phyloP scores from a whole-genome alignment of 2,113 vertebrate species.

The Ptilorrhoa leucosticta region DNA sequence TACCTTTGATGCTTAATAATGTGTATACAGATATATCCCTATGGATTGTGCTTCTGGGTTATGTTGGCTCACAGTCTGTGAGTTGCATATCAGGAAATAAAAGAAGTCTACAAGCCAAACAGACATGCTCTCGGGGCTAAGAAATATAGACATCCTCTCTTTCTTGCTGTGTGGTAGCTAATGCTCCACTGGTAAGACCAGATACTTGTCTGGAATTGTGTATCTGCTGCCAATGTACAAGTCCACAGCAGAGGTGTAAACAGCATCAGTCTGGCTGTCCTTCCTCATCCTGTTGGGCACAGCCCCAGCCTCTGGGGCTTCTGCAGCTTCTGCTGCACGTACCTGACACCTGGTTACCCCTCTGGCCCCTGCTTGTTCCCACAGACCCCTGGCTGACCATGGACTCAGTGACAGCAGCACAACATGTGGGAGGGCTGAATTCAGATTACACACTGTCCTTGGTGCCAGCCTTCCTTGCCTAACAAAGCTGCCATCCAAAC shows the following conservation, averaged over 20 bases:
- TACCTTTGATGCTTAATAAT: slow-evolving; percentile 12
- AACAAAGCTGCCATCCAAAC: not conserved
- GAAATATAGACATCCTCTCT: not conserved
- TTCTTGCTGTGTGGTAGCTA: not conserved
- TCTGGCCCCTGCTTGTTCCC: not conserved
- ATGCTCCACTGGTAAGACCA: not conserved
- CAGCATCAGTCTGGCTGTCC: not conserved
- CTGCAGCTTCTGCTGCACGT: not conserved
- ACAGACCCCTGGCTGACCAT: accelerated
- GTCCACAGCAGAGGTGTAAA: not conserved
- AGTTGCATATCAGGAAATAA: not conserved
- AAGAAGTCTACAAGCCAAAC: not conserved
- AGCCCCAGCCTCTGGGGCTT: not conserved
- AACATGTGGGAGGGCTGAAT: not conserved
- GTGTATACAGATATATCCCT: not conserved
- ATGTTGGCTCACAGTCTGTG: not conserved
- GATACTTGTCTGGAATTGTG: not conserved
- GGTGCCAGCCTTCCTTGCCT: not conserved
- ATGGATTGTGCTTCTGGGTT: not conserved
- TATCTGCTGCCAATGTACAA: not conserved
- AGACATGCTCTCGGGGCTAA: not conserved
- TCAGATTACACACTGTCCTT: not conserved
- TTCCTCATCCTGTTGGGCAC: not conserved
- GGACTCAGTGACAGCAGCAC: accelerated
- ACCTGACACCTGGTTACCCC: not conserved